Conservation (phyloP, 2,797 vertebrate genomes). For the Peromyscus eremicus region DNA sequence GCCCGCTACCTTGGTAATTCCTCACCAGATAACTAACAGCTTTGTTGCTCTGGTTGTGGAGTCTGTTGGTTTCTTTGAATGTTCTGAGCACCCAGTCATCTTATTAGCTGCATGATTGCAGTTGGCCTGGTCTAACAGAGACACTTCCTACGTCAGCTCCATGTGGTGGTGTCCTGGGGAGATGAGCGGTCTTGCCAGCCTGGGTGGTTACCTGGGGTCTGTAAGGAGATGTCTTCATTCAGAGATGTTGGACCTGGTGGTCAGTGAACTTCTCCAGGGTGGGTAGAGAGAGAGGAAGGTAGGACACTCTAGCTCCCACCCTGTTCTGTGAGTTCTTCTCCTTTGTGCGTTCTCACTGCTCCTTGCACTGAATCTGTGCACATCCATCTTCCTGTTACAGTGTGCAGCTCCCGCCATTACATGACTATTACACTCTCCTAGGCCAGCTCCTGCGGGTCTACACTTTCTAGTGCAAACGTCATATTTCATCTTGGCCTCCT, state of each 20-base stretch:
- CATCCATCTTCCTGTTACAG: background rate
- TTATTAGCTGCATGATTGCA: background rate
- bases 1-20: background rate
- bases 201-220: accelerated
- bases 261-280: background rate
- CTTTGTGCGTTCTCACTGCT: background rate
- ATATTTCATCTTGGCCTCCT: too few species aligned
- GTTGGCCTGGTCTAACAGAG: background rate
- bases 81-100: background rate
- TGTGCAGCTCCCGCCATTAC: too few species aligned
- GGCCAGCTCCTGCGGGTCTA: background rate
- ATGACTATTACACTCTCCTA: background rate
- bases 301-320: background rate
- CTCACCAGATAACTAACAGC: background rate
- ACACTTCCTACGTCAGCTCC: background rate
- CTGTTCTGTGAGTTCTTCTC: background rate
- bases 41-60: background rate
- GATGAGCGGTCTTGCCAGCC: background rate
- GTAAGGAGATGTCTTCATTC: background rate
- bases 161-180: background rate
- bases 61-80: background rate
- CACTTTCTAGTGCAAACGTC: background rate
- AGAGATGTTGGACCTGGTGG: background rate
- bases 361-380: background rate
- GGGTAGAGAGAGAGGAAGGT: background rate